Evolutionary conservation across 1,140 invertebrate species (phyloP), one percentile per base, ranked within the genome.

Genomic region (Drosophila obscura): DNA sequence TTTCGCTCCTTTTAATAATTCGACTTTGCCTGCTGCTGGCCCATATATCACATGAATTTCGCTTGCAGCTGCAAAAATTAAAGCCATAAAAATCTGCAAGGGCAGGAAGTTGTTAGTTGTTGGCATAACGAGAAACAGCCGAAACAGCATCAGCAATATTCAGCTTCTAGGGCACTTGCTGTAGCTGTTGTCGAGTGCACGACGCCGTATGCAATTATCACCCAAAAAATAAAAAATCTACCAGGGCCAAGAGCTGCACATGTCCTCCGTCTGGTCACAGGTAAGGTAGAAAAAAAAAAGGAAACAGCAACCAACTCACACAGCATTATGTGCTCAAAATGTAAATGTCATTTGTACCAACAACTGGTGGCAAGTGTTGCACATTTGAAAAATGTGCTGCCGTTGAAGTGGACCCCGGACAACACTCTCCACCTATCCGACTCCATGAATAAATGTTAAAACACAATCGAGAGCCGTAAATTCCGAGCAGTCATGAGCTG

Each of bases 371-470:
- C 69, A 78, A 85, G 78, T 87, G 82, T 82, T 85, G 82, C 82
- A 85, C 82, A 81, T 85, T 85, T 87, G 78, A 85, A 80, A 78
- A 87, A 82, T 87, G 82, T 82, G 79, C 26, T 68, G 51, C 51
- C 65, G 75, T 48, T 75, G 81, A 87, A 85, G 77, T 85, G 81
- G 60, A 63, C 19, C 28, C 51, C 41, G 51, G 28, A 49, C 52
- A 60, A 26, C 8, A 57, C 50, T 19, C 60, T 44, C 28, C 49
- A 56, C 39, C 68, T 57, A 19, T 35, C 48, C 65, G 19, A 72
- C 55, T 59, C 71, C 39, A 87, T 85, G 82, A 85, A 85, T 82
- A 87, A 85, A 85, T 87, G 82, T 82, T 85, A 69, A 78, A 75
- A 55, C 60, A 82, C 82, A 87, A 87, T 85, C 65, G 82, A 85